phyloP scores from a whole-genome alignment of 2,797 vertebrate genomes.

The Threskiornis aethiopicus region DNA sequence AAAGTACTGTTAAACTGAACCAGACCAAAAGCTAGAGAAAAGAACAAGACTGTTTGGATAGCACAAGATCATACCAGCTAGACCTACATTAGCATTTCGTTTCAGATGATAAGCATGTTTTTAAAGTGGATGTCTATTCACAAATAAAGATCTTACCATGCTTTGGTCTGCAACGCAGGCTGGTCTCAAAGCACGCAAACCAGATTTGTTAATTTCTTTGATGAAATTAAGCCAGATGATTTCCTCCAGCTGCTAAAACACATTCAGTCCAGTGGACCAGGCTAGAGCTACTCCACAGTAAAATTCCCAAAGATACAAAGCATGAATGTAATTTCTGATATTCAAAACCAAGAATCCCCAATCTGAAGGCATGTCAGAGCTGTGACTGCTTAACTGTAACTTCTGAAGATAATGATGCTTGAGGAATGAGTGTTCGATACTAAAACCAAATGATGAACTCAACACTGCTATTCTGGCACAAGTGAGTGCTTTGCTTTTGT shows the following conservation, averaged over 20 bases:
- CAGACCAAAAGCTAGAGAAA: neutral
- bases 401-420: neutral
- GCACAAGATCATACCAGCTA: neutral
- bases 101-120: neutral
- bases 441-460: neutral
- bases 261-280: neutral
- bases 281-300: neutral
- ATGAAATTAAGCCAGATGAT: neutral
- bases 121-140: neutral
- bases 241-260: neutral
- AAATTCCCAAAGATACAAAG: neutral
- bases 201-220: neutral
- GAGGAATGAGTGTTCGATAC: neutral
- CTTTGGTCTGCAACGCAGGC: neutral
- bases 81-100: neutral
- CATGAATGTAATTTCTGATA: neutral
- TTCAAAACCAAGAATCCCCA: neutral
- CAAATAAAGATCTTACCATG: neutral
- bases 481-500: neutral
- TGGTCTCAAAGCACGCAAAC: neutral
- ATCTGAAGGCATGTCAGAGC: neutral
- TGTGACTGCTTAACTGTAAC: neutral
- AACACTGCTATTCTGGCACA: neutral
- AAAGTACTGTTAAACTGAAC: neutral
- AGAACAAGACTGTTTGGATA: neutral